Base-by-base conservation (phyloP, 2,113 vertebrate genomes). In the Verasper variegatus region DNA sequence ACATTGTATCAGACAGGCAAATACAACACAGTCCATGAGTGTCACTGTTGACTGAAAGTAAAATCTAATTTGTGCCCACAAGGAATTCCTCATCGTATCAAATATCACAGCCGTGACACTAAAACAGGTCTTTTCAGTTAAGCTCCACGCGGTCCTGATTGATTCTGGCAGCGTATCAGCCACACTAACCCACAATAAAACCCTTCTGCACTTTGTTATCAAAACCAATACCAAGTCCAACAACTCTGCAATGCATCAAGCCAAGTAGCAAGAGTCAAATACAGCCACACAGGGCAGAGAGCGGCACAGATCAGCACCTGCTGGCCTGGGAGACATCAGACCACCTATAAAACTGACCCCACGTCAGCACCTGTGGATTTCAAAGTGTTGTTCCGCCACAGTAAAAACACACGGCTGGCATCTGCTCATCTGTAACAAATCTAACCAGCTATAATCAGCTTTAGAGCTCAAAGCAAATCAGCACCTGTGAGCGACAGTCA, bases 371-470 rank as follows among this genome's bases (percentile, higher is more conserved):
- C 83, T 84, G 84, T 21, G 57, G 56, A 72, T 66, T 85, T 80
- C 69, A 82, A 83, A 90, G 87, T 58, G 37, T 24, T 4, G 9
- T 37, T 68, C 26, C 75, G 71, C 40, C 51, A 18, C 51, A 45
- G 81, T 83, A 63, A 91, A 61, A 86, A 79, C 42, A 24, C 64
- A 61, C 31, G 23, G 47, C 40, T 51, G 74, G n/a, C 82, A 85
- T 81, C 86, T 86, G 85, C 79, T 88, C 72, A 68, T 80, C 82
- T 86, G 84, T 72, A 77, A 74, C 65, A 73, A 13, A 74, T 54
- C 59, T 12, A 72, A 71, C 57, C 79, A 14, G 2, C 82, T 64
- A 74, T 90, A 70, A 80, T 71, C 74, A 12, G 74, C 74, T 88
- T 85, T 83, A 83, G 74, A 78, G 76, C 66, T 73, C 47, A 57